A percentile compares a stretch with the other conserved stretches of the same genome.
These are phyloP conservation scores for Cavia aperea DNA, from an alignment of 2,113 vertebrate genomes.

Conservation along the genomic window DNA sequence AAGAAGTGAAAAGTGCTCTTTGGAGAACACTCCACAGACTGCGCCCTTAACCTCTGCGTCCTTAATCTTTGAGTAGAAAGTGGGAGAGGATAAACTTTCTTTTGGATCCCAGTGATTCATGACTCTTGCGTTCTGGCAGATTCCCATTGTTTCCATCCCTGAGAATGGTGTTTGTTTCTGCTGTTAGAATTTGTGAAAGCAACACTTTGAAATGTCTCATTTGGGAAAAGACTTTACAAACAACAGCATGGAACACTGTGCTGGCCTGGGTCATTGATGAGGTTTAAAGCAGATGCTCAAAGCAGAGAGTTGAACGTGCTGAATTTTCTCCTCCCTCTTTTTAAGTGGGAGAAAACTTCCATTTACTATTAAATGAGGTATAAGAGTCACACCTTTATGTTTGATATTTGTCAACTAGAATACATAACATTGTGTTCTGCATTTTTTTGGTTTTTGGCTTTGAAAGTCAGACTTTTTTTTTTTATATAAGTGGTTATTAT, in stretches of 20 bases:
- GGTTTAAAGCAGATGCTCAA: not conserved
- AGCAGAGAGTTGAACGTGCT: not conserved
- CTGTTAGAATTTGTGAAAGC: not conserved
- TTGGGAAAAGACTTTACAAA: not conserved
- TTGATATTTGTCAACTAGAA: not conserved
- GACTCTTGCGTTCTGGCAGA: not conserved
- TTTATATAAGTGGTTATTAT: not conserved
- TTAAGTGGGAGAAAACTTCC: not conserved
- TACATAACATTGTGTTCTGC: not conserved
- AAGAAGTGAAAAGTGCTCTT: constrained; percentile 38
- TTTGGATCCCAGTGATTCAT: not conserved
- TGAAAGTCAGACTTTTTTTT: not conserved
- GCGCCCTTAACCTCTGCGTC: not conserved
- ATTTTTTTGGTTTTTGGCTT: not conserved
- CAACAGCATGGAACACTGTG: not conserved
- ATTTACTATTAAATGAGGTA: not conserved
- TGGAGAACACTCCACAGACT: constrained; percentile 38
- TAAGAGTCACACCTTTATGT: not conserved
- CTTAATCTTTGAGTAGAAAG: not conserved
- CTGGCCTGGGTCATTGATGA: not conserved
- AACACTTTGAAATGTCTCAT: not conserved
- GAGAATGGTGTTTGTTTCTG: not conserved
- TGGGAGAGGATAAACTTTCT: not conserved
- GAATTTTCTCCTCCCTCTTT: not conserved
- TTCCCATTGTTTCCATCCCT: not conserved